Percentiles rank a stretch among this genome's conserved stretches.
Evolutionary conservation across 2,113 vertebrate species (phyloP).

Genomic region (Apeltes quadracus): DNA sequence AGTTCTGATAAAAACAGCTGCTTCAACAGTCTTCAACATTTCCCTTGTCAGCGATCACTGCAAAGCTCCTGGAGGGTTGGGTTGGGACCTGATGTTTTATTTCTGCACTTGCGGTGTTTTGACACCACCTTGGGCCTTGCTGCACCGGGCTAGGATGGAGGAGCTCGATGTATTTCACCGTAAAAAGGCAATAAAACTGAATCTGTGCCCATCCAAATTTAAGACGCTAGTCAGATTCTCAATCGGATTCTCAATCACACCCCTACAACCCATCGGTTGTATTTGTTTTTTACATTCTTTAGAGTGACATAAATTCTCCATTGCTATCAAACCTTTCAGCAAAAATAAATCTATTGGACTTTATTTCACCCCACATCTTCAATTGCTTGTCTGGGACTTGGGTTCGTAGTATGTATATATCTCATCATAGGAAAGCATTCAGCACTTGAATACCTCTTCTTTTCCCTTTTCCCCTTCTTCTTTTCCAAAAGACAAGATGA

Average conservation of each 20-base stretch:
- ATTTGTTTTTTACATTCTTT: background rate
- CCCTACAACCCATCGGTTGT: background rate
- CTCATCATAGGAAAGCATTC: background rate
- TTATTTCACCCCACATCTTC: background rate
- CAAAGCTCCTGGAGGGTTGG: background rate
- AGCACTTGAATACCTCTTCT: no score
- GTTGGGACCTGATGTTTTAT: constrained; percentile 12
- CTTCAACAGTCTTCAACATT: constrained; percentile 14
- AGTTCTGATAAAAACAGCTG: background rate
- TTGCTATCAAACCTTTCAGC: background rate
- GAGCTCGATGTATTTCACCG: background rate
- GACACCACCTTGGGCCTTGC: constrained; percentile 4
- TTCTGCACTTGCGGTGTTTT: background rate
- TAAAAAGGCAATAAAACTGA: constrained; percentile 9
- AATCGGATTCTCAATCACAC: no score
- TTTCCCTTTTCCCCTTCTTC: no score
- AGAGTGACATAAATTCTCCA: constrained; percentile 10
- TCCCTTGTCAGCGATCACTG: background rate
- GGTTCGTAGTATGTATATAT: background rate
- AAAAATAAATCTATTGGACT: background rate
- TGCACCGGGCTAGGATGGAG: background rate
- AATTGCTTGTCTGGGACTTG: background rate
- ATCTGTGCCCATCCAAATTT: constrained; percentile 4
- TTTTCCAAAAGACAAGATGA: no score
- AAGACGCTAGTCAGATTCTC: constrained; percentile 20